A percentile compares a stretch with the other conserved stretches of the same genome.
Conservation (phyloP, 2,888 invertebrate genomes). For the Euproctis similis region DNA sequence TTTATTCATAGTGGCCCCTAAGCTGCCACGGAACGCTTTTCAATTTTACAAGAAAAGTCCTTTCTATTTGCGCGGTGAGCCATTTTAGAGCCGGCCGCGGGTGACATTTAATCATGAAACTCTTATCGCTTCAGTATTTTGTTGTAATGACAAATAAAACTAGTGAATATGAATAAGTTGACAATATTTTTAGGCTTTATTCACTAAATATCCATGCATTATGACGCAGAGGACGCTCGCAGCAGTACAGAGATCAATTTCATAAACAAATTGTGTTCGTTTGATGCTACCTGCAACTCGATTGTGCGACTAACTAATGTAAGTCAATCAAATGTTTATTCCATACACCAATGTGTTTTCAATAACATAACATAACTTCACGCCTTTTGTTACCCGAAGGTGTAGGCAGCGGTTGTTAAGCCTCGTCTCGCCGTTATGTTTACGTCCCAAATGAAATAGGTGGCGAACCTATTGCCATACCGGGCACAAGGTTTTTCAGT, state of each 20-base stretch:
- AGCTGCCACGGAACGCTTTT: slow-evolving; percentile 39
- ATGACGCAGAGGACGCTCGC: slow-evolving; percentile 13
- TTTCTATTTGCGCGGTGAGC: slow-evolving; percentile 33
- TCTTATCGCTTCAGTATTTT: slow-evolving; percentile 28
- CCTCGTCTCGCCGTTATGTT: too few species aligned
- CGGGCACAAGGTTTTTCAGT: too few species aligned
- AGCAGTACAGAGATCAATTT: slow-evolving; percentile 12
- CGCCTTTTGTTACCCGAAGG: too few species aligned
- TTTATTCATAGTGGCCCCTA: slow-evolving; percentile 65
- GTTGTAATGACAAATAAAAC: slow-evolving; percentile 29
- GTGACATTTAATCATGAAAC: slow-evolving; percentile 27
- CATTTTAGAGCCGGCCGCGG: slow-evolving; percentile 25
- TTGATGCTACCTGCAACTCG: too few species aligned
- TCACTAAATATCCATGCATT: slow-evolving; percentile 16
- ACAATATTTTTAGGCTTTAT: slow-evolving; percentile 16
- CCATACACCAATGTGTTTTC: too few species aligned
- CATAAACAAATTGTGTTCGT: slow-evolving; percentile 1
- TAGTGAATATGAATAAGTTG: slow-evolving; percentile 19
- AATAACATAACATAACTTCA: too few species aligned
- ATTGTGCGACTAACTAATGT: too few species aligned
- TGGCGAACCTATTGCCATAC: too few species aligned
- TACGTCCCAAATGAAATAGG: too few species aligned
- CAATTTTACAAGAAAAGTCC: slow-evolving; percentile 58
- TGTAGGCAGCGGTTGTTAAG: too few species aligned
- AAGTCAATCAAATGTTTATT: too few species aligned